A percentile compares a stretch with the other conserved stretches of the same genome.
Conservation (phyloP, 2,888 invertebrate genomes). For the Ecdyonurus torrentis region DNA sequence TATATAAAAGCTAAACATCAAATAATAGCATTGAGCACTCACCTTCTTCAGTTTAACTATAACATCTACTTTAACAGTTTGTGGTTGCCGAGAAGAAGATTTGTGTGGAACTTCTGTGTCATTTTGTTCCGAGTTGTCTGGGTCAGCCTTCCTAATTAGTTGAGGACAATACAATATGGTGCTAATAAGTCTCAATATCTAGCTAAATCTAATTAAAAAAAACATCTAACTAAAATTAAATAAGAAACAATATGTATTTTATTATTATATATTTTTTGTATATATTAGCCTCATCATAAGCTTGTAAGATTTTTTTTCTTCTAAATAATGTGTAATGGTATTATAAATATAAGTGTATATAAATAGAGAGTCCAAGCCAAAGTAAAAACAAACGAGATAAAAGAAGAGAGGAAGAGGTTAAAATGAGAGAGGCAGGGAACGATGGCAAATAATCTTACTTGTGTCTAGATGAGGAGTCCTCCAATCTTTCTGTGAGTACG, state of each 20-base stretch:
- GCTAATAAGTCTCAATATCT: neutral
- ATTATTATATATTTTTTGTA: neutral
- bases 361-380: slow-evolving; percentile 1
- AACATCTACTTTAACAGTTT: slow-evolving; percentile 58
- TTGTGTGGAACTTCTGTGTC: neutral
- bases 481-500: slow-evolving; percentile 74
- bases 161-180: neutral
- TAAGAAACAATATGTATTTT: neutral
- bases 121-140: neutral
- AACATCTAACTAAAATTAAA: neutral
- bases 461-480: slow-evolving; percentile 74
- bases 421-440: slow-evolving; percentile 4
- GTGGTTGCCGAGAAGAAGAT: neutral
- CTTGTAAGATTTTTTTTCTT: neutral
- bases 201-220: too few species aligned
- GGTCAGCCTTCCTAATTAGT: neutral
- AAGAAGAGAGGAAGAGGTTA: neutral
- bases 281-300: neutral
- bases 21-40: slow-evolving; percentile 1
- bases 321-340: neutral
- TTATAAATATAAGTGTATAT: neutral
- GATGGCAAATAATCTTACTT: slow-evolving; percentile 49
- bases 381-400: neutral
- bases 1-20: neutral
- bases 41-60: slow-evolving; percentile 42